Conservation (phyloP, 2,888 invertebrate species). For the Tridacna crocea region DNA sequence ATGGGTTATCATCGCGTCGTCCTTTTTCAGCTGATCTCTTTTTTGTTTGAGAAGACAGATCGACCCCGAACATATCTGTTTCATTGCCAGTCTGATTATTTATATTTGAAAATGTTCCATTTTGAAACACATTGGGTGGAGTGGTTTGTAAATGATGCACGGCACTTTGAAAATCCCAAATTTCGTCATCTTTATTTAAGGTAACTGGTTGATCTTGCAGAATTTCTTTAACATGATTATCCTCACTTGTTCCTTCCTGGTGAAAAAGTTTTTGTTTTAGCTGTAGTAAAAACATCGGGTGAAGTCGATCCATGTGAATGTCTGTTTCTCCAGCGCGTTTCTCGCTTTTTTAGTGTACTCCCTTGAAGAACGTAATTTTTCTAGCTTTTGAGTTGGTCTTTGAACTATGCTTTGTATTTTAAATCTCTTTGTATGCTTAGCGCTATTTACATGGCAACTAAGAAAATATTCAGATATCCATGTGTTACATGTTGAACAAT, state of each 20-base stretch:
- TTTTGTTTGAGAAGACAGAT: not conserved
- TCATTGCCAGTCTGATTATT: not conserved
- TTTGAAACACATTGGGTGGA: not conserved
- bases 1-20: not conserved
- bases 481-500: conserved; percentile 4
- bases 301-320: not conserved
- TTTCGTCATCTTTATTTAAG: not conserved
- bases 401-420: conserved; percentile 14
- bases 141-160: not conserved
- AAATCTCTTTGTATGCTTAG: not conserved
- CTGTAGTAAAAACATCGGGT: conserved; percentile 4
- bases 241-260: not conserved
- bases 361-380: conserved; percentile 16
- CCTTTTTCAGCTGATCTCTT: not conserved
- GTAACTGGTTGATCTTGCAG: conserved; percentile 6
- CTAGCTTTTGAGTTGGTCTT: not conserved
- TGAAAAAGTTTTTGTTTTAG: conserved; percentile 3
- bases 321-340: not conserved
- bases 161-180: conserved; percentile 2
- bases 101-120: not conserved
- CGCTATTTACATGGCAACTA: conserved; percentile 8
- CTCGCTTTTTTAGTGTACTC: conserved; percentile 12
- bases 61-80: not conserved
- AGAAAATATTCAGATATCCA: conserved; percentile 19
- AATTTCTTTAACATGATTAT: not conserved